These are phyloP conservation scores for Fistularia tabacaria DNA, from an alignment of 2,797 vertebrate species.

Conservation along the genomic window DNA sequence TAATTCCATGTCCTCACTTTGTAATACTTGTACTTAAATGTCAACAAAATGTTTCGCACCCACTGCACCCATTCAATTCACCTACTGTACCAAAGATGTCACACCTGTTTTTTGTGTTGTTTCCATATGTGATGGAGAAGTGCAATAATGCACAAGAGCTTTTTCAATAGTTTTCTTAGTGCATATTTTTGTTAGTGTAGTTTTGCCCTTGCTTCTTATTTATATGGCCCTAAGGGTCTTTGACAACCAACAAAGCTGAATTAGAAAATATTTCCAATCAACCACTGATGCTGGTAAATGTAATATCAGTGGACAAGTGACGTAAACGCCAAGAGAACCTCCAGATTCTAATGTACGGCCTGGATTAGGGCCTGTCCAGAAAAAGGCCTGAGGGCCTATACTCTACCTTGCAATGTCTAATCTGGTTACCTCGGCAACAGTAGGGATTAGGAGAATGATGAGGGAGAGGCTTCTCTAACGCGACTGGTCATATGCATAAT, in stretches of 20 bases:
- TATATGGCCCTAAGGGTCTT: slow-evolving; percentile 13
- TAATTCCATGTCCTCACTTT: too few relatives aligned
- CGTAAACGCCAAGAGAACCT: slow-evolving; percentile 48
- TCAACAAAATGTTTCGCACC: too few relatives aligned
- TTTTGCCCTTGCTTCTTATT: background rate
- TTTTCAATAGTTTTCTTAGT: slow-evolving; percentile 1
- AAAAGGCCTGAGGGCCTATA: slow-evolving; percentile 53
- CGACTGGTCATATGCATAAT: slow-evolving; percentile 73
- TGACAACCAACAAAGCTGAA: slow-evolving; percentile 21
- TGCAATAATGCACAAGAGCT: background rate
- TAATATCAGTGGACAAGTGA: slow-evolving; percentile 68
- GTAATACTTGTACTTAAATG: too few relatives aligned
- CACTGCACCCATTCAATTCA: too few relatives aligned
- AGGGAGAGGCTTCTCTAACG: slow-evolving; percentile 64
- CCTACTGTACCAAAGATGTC: too few relatives aligned
- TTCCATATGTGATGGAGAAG: background rate
- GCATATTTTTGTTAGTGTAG: background rate
- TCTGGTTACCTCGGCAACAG: slow-evolving; percentile 68
- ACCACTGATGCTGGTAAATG: slow-evolving; percentile 11
- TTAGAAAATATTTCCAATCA: slow-evolving; percentile 48
- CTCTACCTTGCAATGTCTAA: slow-evolving; percentile 61
- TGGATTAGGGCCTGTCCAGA: slow-evolving; percentile 53
- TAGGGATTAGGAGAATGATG: slow-evolving; percentile 63
- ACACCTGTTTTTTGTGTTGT: background rate
- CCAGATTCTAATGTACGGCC: slow-evolving; percentile 33